Evolutionary conservation across 2,113 vertebrate species (phyloP), one percentile per base, ranked within the genome.

Genomic region (Cynoglossus semilaevis): DNA sequence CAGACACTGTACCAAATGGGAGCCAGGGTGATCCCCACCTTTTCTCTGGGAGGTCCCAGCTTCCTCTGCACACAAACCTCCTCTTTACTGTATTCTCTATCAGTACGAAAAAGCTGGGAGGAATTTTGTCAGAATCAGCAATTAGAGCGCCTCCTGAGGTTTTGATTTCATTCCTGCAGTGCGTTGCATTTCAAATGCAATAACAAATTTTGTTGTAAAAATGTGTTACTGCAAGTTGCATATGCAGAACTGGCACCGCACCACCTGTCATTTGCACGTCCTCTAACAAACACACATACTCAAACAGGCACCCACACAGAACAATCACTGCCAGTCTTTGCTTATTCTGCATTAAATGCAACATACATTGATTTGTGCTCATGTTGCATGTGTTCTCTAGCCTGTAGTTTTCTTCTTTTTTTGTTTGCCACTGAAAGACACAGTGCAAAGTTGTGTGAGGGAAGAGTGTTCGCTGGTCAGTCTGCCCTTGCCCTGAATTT

Each of bases 21-120:
- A 29, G 2, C 2, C 22, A 29, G 22, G 22, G 2, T 29, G 22
- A 29, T 29, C 6, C 22, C 50, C 47, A 9, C 12, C 5, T 40
- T 37, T 36, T 38, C n/a, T 45, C 43, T 69, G 42, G 69, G 69
- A 72, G 43, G 51, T 11, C 58, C 74, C 67, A 34, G 29, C 60
- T 45, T 9, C 63, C 56, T 55, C 34, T 14, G 34, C 48, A 2
- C 47, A 80, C 37, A 76, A 76, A 86, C 78, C 78, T 85, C 78
- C 76, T 79, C 35, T 37, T 58, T 54, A 58, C 12, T 60, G 16
- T 72, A 54, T 61, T 36, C n/a, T 15, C 4, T 64, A 40, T 52
- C 51, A 61, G 51, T 47, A 40, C 15, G 2, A 29, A 29, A 29
- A 29, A 29, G 22, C 22, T 6, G 6, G 6, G 22, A 6, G 22